A percentile compares a stretch with the other conserved stretches of the same genome.
phyloP scores from a whole-genome alignment of 1,140 invertebrate genomes.

The Zaprionus nigranus region DNA sequence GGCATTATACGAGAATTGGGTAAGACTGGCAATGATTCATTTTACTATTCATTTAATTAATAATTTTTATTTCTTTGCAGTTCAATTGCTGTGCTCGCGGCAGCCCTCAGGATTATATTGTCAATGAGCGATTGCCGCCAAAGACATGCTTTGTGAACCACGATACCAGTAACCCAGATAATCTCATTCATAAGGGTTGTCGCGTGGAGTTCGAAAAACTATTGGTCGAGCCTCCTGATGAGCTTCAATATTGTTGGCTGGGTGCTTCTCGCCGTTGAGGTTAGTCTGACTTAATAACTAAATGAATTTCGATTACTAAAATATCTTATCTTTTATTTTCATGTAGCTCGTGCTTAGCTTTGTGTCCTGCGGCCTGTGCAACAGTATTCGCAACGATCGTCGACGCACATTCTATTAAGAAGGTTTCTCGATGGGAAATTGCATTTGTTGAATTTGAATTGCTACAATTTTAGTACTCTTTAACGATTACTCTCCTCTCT shows the following conservation, averaged over 20 bases:
- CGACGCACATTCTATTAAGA: constrained; percentile 64
- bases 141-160: constrained; percentile 65
- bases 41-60: neutral
- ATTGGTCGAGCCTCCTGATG: constrained; percentile 62
- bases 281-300: constrained; percentile 15
- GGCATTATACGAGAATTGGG: constrained; percentile 79
- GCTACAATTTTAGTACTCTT: constrained; percentile 10
- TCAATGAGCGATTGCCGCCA: constrained; percentile 53
- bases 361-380: constrained; percentile 71
- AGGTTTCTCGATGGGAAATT: neutral
- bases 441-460: constrained; percentile 36
- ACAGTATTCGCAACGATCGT: constrained; percentile 77
- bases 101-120: constrained; percentile 74
- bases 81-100: constrained; percentile 86
- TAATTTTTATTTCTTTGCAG: constrained; percentile 65
- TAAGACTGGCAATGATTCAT: constrained; percentile 17
- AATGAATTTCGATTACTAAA: neutral
- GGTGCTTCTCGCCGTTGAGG: constrained; percentile 69
- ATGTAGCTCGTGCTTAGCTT: constrained; percentile 63
- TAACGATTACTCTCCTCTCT: neutral
- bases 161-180: constrained; percentile 64
- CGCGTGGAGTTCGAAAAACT: constrained; percentile 73
- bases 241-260: constrained; percentile 69
- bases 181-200: constrained; percentile 72
- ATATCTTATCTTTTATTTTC: neutral